Percentiles rank a stretch among this genome's conserved stretches.
phyloP scores from a whole-genome alignment of 2,113 vertebrate genomes.

The Elanoides forficatus region DNA sequence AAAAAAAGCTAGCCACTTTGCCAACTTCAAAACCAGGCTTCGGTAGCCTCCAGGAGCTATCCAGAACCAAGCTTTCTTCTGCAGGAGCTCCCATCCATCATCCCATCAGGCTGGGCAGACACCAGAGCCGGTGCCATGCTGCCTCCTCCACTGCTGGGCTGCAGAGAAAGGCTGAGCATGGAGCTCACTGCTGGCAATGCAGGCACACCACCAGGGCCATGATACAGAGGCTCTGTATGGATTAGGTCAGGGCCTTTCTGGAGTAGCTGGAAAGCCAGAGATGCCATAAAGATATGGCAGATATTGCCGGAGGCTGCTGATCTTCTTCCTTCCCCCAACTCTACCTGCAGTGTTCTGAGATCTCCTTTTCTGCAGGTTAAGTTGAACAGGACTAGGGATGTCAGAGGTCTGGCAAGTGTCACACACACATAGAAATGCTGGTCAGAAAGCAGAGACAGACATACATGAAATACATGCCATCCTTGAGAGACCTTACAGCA shows the following conservation, averaged over 20 bases:
- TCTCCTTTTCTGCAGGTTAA: background rate
- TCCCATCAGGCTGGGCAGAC: background rate
- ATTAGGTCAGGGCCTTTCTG: background rate
- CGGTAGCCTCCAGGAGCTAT: background rate
- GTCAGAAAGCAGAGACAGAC: background rate
- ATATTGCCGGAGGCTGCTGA: background rate
- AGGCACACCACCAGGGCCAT: accelerated
- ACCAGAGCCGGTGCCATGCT: background rate
- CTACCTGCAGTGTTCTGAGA: background rate
- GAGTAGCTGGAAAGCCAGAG: background rate
- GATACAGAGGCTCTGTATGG: background rate
- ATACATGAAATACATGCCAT: background rate
- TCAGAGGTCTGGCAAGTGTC: background rate
- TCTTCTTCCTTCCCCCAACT: background rate
- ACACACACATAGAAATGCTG: background rate
- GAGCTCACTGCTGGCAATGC: accelerated
- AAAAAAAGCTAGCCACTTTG: background rate
- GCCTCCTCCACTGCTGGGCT: background rate
- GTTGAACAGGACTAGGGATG: background rate
- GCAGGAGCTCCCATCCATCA: background rate
- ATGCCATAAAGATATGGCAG: background rate
- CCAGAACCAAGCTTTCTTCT: background rate
- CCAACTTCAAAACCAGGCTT: background rate
- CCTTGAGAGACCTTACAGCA: background rate
- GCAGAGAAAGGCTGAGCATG: accelerated